Conservation (phyloP, 2,113 vertebrate genomes). For the Cranoglanis bouderius region DNA sequence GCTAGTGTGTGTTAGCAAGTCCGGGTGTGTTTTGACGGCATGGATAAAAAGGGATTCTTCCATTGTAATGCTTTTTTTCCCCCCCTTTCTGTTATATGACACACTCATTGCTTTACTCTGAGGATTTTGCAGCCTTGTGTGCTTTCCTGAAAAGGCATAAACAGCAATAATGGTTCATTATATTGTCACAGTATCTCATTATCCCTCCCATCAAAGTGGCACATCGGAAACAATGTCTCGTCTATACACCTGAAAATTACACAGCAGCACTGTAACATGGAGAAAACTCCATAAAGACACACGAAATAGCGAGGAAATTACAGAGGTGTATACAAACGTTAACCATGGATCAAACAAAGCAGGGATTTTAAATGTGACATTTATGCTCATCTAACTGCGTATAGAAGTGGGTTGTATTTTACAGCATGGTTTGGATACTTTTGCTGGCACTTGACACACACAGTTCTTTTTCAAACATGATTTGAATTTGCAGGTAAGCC, state of each 20-base stretch:
- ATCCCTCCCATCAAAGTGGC: neutral
- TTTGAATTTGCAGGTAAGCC: neutral
- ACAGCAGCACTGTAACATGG: neutral
- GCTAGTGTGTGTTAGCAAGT: neutral
- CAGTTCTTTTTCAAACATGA: neutral
- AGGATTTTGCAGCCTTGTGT: neutral
- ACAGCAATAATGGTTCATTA: conserved; percentile 28
- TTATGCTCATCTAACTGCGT: neutral
- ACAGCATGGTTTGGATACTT: neutral
- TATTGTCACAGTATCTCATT: conserved; percentile 33
- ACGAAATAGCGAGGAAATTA: neutral
- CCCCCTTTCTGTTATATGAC: neutral
- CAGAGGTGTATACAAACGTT: neutral
- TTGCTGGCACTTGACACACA: neutral
- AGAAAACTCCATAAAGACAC: neutral
- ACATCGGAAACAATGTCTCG: conserved; percentile 4
- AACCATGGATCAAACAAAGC: neutral
- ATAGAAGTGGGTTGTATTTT: no score
- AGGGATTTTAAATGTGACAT: neutral
- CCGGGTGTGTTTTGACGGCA: neutral
- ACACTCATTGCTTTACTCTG: neutral
- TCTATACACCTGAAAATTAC: conserved; percentile 15
- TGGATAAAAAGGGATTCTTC: neutral
- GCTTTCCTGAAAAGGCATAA: neutral
- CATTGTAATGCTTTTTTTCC: neutral